phyloP scores from a whole-genome alignment of 2,113 vertebrate genomes.

The Pygoscelis antarcticus region DNA sequence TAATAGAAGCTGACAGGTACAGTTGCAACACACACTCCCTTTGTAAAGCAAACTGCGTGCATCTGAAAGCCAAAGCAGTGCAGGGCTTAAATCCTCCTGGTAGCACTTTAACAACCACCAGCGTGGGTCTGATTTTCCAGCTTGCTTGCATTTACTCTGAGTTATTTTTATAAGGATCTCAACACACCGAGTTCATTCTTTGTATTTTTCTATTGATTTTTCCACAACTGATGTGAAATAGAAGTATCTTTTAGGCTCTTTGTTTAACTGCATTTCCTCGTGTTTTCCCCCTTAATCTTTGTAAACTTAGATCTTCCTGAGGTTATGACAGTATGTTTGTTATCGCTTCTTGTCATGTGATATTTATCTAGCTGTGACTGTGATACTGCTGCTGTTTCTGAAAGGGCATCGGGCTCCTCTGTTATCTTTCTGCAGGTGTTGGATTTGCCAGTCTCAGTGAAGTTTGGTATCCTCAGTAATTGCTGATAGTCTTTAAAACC shows the following conservation, averaged over 20 bases:
- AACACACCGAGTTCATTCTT: neutral
- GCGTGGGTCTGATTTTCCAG: neutral
- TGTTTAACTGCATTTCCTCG: constrained; percentile 43
- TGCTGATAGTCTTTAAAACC: neutral
- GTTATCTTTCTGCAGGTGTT: constrained; percentile 67
- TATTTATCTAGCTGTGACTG: constrained; percentile 76
- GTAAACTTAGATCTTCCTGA: constrained; percentile 63
- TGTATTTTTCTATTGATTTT: constrained; percentile 56
- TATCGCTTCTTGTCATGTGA: constrained; percentile 54
- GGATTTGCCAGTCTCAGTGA: constrained; percentile 41
- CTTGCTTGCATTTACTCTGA: constrained; percentile 39
- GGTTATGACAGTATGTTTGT: constrained; percentile 57
- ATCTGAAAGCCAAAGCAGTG: constrained; percentile 9
- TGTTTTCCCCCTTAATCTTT: constrained; percentile 70
- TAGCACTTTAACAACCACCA: neutral
- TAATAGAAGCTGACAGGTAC: neutral
- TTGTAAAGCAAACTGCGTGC: neutral
- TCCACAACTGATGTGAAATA: constrained; percentile 18
- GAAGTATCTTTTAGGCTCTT: constrained; percentile 39
- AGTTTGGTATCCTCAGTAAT: constrained; percentile 11
- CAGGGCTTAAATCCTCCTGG: constrained; percentile 14
- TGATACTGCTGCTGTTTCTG: constrained; percentile 61
- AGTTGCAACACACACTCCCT: neutral
- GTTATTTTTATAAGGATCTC: constrained; percentile 54
- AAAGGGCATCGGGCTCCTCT: constrained; percentile 35